phyloP scores from a whole-genome alignment of 2,797 vertebrate species.

The Mallotus villosus region DNA sequence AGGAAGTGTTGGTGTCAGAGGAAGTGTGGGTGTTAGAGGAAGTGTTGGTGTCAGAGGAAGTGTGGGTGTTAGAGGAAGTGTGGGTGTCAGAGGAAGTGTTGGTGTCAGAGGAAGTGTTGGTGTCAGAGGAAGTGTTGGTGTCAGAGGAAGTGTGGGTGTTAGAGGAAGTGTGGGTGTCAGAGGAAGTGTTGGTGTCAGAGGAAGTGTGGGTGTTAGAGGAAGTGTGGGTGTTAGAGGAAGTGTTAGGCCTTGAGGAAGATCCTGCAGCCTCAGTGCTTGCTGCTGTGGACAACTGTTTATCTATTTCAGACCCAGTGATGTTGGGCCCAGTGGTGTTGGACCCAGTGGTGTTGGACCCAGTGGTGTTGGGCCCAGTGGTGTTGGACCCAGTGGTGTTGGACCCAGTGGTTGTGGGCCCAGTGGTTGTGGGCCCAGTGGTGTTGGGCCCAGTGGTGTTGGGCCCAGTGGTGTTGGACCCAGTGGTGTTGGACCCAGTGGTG shows the following conservation, averaged over 20 bases:
- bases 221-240: not conserved
- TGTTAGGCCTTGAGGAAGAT: slow-evolving; percentile 3
- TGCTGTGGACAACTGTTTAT: not conserved
- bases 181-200: not conserved
- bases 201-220: not conserved
- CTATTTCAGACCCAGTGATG: too few species aligned
- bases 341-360: too few species aligned
- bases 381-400: too few species aligned
- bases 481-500: too few species aligned
- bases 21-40: not conserved
- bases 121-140: not conserved
- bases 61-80: not conserved
- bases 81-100: not conserved
- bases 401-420: too few species aligned
- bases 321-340: too few species aligned
- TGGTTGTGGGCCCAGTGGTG: too few species aligned
- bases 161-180: not conserved
- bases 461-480: too few species aligned
- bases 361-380: too few species aligned
- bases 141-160: not conserved
- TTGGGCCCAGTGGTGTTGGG: too few species aligned
- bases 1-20: not conserved
- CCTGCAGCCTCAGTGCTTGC: not conserved
- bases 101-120: not conserved
- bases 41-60: not conserved